Conservation (phyloP, 2,888 invertebrate genomes). For the Ctena decussata region DNA sequence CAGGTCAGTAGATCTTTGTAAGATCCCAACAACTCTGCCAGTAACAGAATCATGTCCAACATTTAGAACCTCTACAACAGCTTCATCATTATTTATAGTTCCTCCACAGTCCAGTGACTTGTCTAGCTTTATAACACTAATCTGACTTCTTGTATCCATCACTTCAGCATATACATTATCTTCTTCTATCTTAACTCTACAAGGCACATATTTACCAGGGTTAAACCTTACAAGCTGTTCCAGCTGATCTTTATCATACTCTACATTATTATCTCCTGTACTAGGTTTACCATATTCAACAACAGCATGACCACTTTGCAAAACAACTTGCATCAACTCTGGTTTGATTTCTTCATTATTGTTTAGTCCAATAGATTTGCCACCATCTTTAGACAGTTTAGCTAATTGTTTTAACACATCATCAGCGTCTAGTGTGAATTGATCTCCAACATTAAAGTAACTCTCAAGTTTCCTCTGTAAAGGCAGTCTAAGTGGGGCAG, state of each 20-base stretch:
- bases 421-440: constrained; percentile 70
- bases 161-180: constrained; percentile 65
- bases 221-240: constrained; percentile 63
- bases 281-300: constrained; percentile 36
- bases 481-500: constrained; percentile 33
- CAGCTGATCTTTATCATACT: constrained; percentile 54
- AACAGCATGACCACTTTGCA: constrained; percentile 73
- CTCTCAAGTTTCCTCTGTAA: constrained; percentile 43
- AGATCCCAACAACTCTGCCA: constrained; percentile 80
- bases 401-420: constrained; percentile 78
- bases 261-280: not conserved
- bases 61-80: constrained; percentile 78
- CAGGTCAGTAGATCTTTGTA: constrained; percentile 74
- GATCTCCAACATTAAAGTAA: constrained; percentile 68
- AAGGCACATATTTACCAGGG: constrained; percentile 74
- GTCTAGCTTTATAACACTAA: constrained; percentile 62
- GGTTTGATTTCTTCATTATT: constrained; percentile 43
- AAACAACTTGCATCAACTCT: constrained; percentile 67
- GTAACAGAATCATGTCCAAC: constrained; percentile 45
- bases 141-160: constrained; percentile 37
- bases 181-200: constrained; percentile 68
- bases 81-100: constrained; percentile 81
- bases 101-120: constrained; percentile 73
- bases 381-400: not conserved
- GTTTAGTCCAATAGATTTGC: not conserved